A percentile compares a stretch with the other conserved stretches of the same genome.
Conservation (phyloP, 2,888 invertebrate species). For the Schrankia costaestrigalis region DNA sequence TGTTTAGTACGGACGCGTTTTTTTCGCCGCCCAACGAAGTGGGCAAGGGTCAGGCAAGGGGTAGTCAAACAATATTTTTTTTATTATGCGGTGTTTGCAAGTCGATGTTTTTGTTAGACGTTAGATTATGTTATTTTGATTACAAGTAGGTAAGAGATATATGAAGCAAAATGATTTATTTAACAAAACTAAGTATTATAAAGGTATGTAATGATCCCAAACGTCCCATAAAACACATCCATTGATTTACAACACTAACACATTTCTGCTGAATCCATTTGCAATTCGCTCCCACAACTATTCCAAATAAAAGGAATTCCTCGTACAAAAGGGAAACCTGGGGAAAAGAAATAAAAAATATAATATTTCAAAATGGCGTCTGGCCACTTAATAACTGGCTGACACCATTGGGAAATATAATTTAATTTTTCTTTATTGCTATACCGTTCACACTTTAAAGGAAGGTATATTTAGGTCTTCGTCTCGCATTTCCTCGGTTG, state of each 20-base stretch:
- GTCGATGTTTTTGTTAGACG: no score
- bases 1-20: no score
- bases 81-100: no score
- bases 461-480: slow-evolving; percentile 43
- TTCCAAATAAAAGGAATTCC: slow-evolving; percentile 74
- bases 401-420: slow-evolving; percentile 82
- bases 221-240: slow-evolving; percentile 39
- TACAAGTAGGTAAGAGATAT: no score
- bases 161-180: no score
- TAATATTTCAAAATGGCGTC: slow-evolving; percentile 81
- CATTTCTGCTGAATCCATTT: slow-evolving; percentile 58
- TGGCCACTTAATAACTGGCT: slow-evolving; percentile 81
- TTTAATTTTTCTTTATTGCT: slow-evolving; percentile 75
- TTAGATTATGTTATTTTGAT: no score
- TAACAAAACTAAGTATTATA: slow-evolving; percentile 29
- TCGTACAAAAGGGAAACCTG: slow-evolving; percentile 70
- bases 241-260: slow-evolving; percentile 53
- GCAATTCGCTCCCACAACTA: slow-evolving; percentile 66
- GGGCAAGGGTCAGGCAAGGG: no score
- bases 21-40: no score
- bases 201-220: slow-evolving; percentile 44
- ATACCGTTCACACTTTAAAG: slow-evolving; percentile 42
- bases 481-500: slow-evolving; percentile 58
- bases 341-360: slow-evolving; percentile 73
- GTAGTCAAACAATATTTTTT: no score